Percentiles rank a stretch among this genome's conserved stretches.
Conservation (phyloP, 2,113 vertebrate species). For the Cervus canadensis region DNA sequence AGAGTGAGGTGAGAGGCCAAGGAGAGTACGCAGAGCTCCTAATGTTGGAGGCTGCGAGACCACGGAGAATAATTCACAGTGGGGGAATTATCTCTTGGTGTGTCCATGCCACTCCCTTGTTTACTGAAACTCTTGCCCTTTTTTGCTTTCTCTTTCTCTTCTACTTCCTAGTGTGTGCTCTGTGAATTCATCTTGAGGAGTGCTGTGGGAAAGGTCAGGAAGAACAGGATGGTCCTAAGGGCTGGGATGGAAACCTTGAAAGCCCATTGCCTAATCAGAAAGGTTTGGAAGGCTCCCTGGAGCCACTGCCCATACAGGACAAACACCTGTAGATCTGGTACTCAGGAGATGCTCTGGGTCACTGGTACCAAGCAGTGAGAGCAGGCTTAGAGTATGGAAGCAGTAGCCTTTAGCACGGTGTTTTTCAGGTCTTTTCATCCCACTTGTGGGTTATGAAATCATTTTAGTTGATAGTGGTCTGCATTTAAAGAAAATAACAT, state of each 20-base stretch:
- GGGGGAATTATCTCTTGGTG: background rate
- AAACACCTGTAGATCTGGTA: background rate
- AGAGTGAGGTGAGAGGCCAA: background rate
- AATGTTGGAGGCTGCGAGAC: background rate
- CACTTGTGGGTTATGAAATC: background rate
- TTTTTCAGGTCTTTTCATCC: background rate
- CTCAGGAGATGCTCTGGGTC: background rate
- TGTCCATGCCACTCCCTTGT: background rate
- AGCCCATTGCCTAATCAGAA: background rate
- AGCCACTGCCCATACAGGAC: background rate
- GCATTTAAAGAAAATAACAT: background rate
- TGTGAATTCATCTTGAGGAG: background rate
- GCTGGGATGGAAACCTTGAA: background rate
- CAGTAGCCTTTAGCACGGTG: background rate
- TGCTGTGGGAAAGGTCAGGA: background rate
- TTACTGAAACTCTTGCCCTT: background rate
- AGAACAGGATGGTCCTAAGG: background rate
- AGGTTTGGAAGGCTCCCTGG: background rate
- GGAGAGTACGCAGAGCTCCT: background rate
- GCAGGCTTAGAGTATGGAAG: background rate
- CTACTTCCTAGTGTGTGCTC: background rate
- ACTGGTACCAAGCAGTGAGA: background rate
- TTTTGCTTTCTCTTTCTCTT: constrained; percentile 58
- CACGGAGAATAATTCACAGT: background rate
- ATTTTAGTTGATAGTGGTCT: background rate